Evolutionary conservation across 2,888 invertebrate genomes (phyloP), one percentile per base, ranked within the genome.

Genomic region (Himalopsyche tibetana): DNA sequence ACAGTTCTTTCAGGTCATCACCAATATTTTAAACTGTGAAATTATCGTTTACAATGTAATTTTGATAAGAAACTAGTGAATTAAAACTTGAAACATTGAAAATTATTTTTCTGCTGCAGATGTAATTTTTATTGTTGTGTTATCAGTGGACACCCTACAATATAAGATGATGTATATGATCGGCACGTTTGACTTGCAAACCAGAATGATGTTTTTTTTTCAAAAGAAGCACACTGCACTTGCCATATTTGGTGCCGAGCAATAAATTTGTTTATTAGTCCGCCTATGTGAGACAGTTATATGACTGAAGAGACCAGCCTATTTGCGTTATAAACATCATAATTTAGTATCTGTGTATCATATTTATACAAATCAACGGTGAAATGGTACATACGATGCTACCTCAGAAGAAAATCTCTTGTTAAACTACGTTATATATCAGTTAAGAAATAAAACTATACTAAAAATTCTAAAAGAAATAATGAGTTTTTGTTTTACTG

Each of bases 231-330:
- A 63, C n/a, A 63, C 63, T 63, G 28, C 63, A 63, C 28, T 63
- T 28, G n/a, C 63, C 63, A 19, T 63, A 63, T 63, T 63, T 63
- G 63, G 63, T 63, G 63, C 28, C 28, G 63, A 5, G 63, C 63
- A 63, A 63, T 63, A 63, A 63, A 63, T 63, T 63, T 63, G 63
- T 63, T 63, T 63, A 63, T 63, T 63, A 63, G 63, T 63, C 63
- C 19, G 63, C 19, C 63, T 19, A 63, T 28, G 63, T 63, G 63
- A 63, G 63, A 63, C 63, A 63, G 63, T 63, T 63, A 63, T 63
- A 63, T 63, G 63, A 63, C 63, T 63, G 63, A 63, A 63, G 63
- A 63, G 63, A 28, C 63, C 63, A 63, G 63, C 63, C 63, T 63
- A 63, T 63, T 63, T 63, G 63, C 28, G 63, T 63, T 63, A 19